Evolutionary conservation across 2,113 vertebrate species (phyloP), one percentile per base, ranked within the genome.

Genomic region (Amphiprion percula): DNA sequence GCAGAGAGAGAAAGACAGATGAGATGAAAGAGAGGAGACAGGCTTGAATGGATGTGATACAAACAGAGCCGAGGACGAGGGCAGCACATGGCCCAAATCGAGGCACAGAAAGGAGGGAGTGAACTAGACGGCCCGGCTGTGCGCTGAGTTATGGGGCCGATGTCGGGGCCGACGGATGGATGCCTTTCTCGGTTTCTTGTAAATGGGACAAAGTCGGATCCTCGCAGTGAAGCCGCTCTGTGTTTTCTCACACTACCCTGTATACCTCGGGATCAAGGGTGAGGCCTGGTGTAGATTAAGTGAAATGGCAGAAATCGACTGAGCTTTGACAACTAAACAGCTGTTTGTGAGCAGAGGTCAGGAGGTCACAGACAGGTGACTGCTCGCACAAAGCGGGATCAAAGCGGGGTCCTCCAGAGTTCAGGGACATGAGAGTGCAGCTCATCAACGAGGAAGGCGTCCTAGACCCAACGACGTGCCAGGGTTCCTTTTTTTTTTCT

Each of bases 111-210:
- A 55, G 77, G 30, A 37, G 9, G 66, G 62, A 76, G 65, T 49
- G 68, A 70, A 74, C 68, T 19, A 26, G 71, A 63, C 52, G 26
- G 30, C 60, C 78, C 21, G 63, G 33, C 56, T 59, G 21, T 26
- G 68, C 28, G 74, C 41, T 66, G 68, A 89, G 72, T 59, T 77
- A 77, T 69, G 73, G 55, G 63, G 54, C 58, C 28, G 23, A 59
- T 54, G 55, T 65, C 9, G 9, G 58, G 59, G 70, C 65, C 33
- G 53, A 70, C 54, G 62, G 86, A 82, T 74, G 70, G 62, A 84
- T 80, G 68, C 62, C 65, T 71, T 86, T 78, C 84, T 82, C 58
- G 23, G 69, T 72, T 80, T 77, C 58, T 68, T 87, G 77, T 77
- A 82, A 88, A 85, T 70, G 70, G 74, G 74, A 79, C 80, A 76